Base-by-base conservation (phyloP, 2,888 invertebrate genomes). In the Thecophora atra region DNA sequence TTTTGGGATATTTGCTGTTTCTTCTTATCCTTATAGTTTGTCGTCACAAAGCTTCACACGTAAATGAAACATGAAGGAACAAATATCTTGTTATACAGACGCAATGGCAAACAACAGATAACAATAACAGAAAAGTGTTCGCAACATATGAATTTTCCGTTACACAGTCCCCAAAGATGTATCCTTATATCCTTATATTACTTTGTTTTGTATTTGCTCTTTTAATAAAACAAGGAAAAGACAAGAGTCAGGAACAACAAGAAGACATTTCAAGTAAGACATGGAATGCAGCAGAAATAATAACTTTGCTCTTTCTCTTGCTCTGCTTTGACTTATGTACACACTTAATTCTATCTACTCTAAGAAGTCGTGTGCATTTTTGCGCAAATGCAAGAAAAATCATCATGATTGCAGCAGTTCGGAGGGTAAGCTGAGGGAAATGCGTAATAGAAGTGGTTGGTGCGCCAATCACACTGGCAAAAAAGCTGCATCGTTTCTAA, bases 321-420 rank as follows among this genome's bases (percentile, higher is more conserved):
- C 7, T 54, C 54, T n/a, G 8, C 8, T 54, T 2, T 24, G 19
- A n/a, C 54, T 54, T 21, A 62, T n/a, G n/a, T n/a, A n/a, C n/a
- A n/a, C n/a, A 47, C 47, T 47, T n/a, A 1, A 8, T 30, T 42
- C 44, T 24, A 44, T 24, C 24, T 58, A 58, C 68, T 68, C 58
- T 62, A 70, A n/a, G n/a, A n/a, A n/a, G n/a, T 70, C 17, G 24
- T 63, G 70, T 63, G 63, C 63, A 51, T 37, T 70, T 70, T 63
- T 63, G 70, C 70, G 63, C 63, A 70, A 63, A 37, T 42, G 54
- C 63, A 63, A 63, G 47, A 62, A 63, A 52, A 52, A 58, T 56
- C 15, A 28, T 21, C 21, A 21, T 54, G 24, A 11, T 21, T 54
- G 11, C n/a, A 54, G n/a, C 3, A 11, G 1, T 6, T 37, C 37